These are phyloP conservation scores for Protophormia terraenovae DNA, from an alignment of 2,888 invertebrate species.

Conservation along the genomic window DNA sequence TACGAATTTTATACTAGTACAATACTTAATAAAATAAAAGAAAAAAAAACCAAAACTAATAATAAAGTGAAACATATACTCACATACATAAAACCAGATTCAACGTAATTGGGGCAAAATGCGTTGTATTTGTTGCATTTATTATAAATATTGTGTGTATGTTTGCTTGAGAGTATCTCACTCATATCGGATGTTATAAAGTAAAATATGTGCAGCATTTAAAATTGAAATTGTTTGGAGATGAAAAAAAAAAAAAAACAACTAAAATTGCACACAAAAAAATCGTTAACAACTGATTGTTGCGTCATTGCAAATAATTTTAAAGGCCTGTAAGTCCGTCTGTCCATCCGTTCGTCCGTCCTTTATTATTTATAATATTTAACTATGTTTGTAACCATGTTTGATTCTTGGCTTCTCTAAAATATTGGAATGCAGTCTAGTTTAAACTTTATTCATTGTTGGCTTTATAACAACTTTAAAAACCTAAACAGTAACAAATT, in stretches of 20 bases:
- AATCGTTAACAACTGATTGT: constrained; percentile 58
- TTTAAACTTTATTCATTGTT: background rate
- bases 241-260: constrained; percentile 43
- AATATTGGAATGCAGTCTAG: constrained; percentile 63
- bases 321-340: constrained; percentile 51
- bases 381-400: too few species aligned
- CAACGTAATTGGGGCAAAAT: constrained; percentile 71
- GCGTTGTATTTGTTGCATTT: constrained; percentile 63
- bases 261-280: constrained; percentile 7
- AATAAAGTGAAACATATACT: constrained; percentile 33
- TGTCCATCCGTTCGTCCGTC: background rate
- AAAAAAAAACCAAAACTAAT: background rate
- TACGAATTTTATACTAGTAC: constrained; percentile 58
- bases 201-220: constrained; percentile 54
- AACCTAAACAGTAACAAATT: constrained; percentile 38
- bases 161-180: too few species aligned
- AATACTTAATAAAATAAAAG: constrained; percentile 49
- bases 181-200: constrained; percentile 65
- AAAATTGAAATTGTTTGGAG: constrained; percentile 65
- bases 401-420: constrained; percentile 50
- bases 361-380: constrained; percentile 56
- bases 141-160: constrained; percentile 55
- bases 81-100: constrained; percentile 67
- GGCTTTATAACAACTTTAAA: too few species aligned
- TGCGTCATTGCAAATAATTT: constrained; percentile 64